These are phyloP conservation scores for Anticlea derivata DNA, from an alignment of 2,888 invertebrate species.

Conservation along the genomic window DNA sequence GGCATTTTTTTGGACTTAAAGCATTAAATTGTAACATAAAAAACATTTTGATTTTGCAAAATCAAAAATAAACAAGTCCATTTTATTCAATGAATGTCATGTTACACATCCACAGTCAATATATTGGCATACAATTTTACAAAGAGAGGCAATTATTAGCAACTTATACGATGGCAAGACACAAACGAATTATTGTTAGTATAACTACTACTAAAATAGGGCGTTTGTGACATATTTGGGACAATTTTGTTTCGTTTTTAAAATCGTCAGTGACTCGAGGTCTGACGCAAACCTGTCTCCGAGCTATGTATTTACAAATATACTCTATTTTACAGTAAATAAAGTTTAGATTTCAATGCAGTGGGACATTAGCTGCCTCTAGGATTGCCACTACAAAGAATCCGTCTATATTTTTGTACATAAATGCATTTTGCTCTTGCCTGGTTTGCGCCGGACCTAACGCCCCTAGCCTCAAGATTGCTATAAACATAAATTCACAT, in stretches of 20 bases:
- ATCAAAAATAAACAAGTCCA: conserved; percentile 15
- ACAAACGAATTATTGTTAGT: conserved; percentile 37
- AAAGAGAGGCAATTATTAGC: conserved; percentile 44
- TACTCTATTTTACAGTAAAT: conserved; percentile 27
- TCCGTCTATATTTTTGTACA: conserved; percentile 3
- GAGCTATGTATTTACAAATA: conserved; percentile 3
- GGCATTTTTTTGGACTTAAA: conserved; percentile 43
- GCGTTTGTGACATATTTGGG: conserved; percentile 1
- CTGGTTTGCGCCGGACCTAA: conserved; percentile 1
- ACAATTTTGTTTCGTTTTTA: background rate
- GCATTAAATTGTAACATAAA: conserved; percentile 1
- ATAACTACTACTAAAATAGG: conserved; percentile 13
- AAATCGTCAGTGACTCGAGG: background rate
- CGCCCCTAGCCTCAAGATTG: conserved; percentile 34
- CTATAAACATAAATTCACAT: conserved; percentile 23
- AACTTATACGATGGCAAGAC: conserved; percentile 61
- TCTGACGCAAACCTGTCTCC: background rate
- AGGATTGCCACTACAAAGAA: conserved; percentile 8
- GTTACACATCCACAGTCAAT: conserved; percentile 12
- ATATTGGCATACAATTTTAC: conserved; percentile 12
- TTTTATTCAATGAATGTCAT: conserved; percentile 16
- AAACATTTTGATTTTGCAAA: conserved; percentile 13
- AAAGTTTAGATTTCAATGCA: conserved; percentile 23
- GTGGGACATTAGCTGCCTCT: conserved; percentile 11
- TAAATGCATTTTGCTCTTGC: conserved; percentile 2